Base-by-base conservation (phyloP, 2,113 vertebrate species). In the Poeciliopsis prolifica region DNA sequence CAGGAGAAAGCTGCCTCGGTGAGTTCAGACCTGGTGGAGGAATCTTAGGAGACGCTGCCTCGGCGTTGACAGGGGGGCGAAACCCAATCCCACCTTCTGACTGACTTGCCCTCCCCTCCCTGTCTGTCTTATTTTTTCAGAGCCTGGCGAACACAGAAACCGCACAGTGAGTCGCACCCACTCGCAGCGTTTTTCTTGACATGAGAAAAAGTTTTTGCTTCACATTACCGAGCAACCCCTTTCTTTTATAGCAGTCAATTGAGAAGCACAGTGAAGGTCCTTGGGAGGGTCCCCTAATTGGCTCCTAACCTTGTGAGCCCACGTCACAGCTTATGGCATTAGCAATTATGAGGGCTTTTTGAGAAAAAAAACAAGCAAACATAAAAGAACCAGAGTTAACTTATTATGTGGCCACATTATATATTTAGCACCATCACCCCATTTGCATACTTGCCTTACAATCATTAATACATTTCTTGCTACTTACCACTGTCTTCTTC, bases 141-240 rank as follows among this genome's bases (percentile, higher is more conserved):
- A 80, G 58, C 65, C 68, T 79, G 14, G 54, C 0, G 3, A 69
- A 82, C 75, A 65, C 72, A 62, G 70, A 80, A 12, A 37, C 62
- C 30, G 76, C 78, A 66, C 76, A 72, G 91, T 93, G 79, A 93
- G 89, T 87, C 1, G 33, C 65, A 35, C 54, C 35, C 4, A 12
- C 14, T 5, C 8, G 1, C 6, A 81, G 51, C 31, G 17, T 14
- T 58, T 51, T 65, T 68, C 14, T 17, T 33, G 17, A 35, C 31
- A 42, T 0, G 29, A 26, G 28, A 58, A 35, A 44, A 15, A 5
- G 17, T n/a, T 42, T 67, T 79, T 17, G 5, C 17, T 71, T 61
- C 22, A 62, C 29, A 13, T 69, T 31, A 63, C 68, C 60, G 42
- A 65, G 19, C 2, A 29, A 14, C 12, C 42, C 28, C 28, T 15